Base-by-base conservation (phyloP, 2,888 invertebrate species). In the Nymphalis urticae region DNA sequence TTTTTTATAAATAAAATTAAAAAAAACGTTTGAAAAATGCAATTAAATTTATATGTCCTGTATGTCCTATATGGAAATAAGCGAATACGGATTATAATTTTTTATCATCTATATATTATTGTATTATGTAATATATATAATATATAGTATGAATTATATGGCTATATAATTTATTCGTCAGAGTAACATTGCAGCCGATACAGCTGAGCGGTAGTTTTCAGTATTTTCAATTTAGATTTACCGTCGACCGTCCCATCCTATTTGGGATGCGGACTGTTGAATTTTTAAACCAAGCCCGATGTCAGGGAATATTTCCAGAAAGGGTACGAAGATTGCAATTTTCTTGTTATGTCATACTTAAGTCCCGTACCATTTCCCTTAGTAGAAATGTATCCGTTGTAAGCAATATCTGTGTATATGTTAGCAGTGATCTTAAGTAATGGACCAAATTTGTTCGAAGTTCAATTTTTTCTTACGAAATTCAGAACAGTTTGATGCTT, bases 181-280 rank as follows among this genome's bases (percentile, higher is more conserved):
- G 17, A 32, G 54, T 56, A 56, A 32, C 54, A 56, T 56, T 27
- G 16, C 54, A 24, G 54, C 32, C 54, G 54, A 56, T 56, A 56
- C 32, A 32, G 58, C 56, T 64, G 58, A 64, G 59, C 60, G 48
- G 48, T 51, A 66, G 59, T 66, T 66, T 60, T 53, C 47, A 60
- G 65, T 59, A 66, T 66, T 71, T 68, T 71, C 71, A 64, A 65
- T 71, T 71, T 69, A 62, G 61, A 69, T 69, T 71, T 71, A 71
- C 67, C 48, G 68, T 71, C 68, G 58, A 62, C 62, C 58, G 63
- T 65, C 51, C 60, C 27, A 27, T 66, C 65, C 27, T 66, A 58
- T 27, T 53, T 47, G 19, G 47, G 51, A 60, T 51, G 47, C 27
- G 6, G 60, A 51, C 42, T 66, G 60, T n/a, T 66, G 65, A 66